Conservation (phyloP, 2,113 vertebrate species). For the Phylloscopus trochiloides region DNA sequence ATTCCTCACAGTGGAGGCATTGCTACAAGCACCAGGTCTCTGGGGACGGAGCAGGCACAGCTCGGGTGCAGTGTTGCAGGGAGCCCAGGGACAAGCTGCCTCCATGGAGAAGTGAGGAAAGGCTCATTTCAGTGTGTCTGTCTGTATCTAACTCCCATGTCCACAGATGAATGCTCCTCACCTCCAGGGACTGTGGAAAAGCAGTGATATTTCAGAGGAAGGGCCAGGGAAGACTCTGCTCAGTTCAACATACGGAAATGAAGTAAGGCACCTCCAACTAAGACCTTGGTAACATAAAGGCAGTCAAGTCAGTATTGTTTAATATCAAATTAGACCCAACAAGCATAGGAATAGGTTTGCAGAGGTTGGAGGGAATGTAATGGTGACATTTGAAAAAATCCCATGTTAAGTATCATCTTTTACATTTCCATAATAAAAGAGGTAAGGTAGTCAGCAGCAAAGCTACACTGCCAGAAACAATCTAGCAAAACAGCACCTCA, state of each 20-base stretch:
- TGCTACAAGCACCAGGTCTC: not conserved
- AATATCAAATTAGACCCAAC: not conserved
- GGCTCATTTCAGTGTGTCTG: not conserved
- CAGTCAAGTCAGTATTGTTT: not conserved
- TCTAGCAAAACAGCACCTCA: not conserved
- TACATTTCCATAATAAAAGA: not conserved
- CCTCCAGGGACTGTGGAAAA: not conserved
- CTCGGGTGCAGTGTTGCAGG: accelerated
- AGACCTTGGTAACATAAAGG: not conserved
- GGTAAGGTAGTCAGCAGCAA: not conserved
- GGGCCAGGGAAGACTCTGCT: not conserved
- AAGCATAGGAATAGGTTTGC: not conserved
- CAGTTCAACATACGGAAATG: not conserved
- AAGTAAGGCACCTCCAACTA: not conserved
- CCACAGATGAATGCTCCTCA: not conserved
- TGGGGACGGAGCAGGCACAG: not conserved
- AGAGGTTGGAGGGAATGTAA: not conserved
- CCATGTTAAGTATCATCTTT: not conserved
- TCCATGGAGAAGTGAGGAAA: not conserved
- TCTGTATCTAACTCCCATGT: not conserved
- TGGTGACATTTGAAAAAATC: not conserved
- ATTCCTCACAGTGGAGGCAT: not conserved
- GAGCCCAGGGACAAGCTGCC: not conserved
- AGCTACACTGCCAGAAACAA: not conserved
- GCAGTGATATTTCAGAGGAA: not conserved